phyloP scores from a whole-genome alignment of 2,797 vertebrate genomes.

The Lacerta viridis region DNA sequence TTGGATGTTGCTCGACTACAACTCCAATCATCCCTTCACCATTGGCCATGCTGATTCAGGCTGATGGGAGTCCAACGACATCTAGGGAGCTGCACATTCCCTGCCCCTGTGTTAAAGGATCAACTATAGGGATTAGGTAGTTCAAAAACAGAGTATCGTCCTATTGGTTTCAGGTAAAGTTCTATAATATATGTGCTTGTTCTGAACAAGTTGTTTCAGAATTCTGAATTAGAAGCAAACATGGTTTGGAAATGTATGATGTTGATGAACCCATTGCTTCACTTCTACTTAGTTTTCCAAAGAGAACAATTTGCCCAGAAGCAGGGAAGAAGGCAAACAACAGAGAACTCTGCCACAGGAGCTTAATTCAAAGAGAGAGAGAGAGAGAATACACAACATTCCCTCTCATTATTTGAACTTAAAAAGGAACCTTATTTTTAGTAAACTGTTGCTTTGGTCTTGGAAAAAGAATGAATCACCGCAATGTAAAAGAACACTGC shows the following conservation, averaged over 20 bases:
- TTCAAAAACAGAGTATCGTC: too few species aligned
- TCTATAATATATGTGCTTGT: neutral
- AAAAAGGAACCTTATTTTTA: neutral
- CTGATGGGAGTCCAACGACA: too few species aligned
- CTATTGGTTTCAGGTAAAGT: neutral
- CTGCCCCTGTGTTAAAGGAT: too few species aligned
- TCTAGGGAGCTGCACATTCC: too few species aligned
- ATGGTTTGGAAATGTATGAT: neutral
- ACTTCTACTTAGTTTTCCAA: neutral
- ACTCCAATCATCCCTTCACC: too few species aligned
- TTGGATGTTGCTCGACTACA: too few species aligned
- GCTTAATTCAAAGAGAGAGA: fast-evolving
- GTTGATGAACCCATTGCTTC: neutral
- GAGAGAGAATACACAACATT: neutral
- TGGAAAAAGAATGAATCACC: neutral
- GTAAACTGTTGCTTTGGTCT: neutral
- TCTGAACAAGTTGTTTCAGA: neutral
- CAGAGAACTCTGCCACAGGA: fast-evolving
- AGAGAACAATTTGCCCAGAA: neutral
- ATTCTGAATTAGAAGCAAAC: slow-evolving; percentile 5
- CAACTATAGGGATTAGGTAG: too few species aligned
- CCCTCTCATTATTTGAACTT: neutral
- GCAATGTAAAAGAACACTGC: neutral
- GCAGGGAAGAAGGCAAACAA: neutral
- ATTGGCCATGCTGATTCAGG: too few species aligned